Percentiles rank a stretch among this genome's conserved stretches.
phyloP scores from a whole-genome alignment of 2,797 vertebrate genomes.

The Notoglanidium macrostoma region DNA sequence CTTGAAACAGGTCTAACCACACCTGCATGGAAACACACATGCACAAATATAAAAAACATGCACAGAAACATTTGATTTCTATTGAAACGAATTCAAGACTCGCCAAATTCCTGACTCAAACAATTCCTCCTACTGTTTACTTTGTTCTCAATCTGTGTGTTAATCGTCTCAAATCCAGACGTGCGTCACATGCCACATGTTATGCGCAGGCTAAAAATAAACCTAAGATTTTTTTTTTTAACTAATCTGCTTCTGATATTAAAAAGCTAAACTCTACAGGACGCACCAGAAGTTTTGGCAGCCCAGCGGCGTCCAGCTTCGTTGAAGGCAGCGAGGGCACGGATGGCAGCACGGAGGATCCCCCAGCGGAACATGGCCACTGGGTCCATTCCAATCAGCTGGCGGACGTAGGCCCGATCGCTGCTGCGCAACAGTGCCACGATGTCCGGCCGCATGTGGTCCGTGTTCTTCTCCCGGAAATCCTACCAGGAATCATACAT shows the following conservation, averaged over 20 bases:
- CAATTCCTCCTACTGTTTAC: constrained; percentile 30
- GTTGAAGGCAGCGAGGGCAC: constrained; percentile 87
- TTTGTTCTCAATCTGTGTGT: background rate
- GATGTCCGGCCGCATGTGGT: constrained; percentile 97
- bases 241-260: constrained; percentile 24
- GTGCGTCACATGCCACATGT: constrained; percentile 51
- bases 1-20: constrained; percentile 78
- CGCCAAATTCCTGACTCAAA: constrained; percentile 33
- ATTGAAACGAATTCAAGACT: constrained; percentile 17
- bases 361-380: constrained; percentile 98
- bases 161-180: constrained; percentile 59
- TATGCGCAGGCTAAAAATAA: constrained; percentile 39
- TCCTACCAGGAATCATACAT: constrained; percentile 74
- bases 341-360: constrained; percentile 85
- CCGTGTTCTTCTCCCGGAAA: constrained; percentile 98
- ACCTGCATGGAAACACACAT: constrained; percentile 68
- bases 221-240: background rate
- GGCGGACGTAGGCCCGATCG: constrained; percentile 88
- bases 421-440: constrained; percentile 92
- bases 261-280: background rate
- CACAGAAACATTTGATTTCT: background rate
- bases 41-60: constrained; percentile 39
- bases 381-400: constrained; percentile 95
- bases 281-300: constrained; percentile 79
- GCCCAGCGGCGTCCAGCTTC: constrained; percentile 85